Evolutionary conservation across 2,797 vertebrate genomes (phyloP).

Genomic region (Acanthis flammea): DNA sequence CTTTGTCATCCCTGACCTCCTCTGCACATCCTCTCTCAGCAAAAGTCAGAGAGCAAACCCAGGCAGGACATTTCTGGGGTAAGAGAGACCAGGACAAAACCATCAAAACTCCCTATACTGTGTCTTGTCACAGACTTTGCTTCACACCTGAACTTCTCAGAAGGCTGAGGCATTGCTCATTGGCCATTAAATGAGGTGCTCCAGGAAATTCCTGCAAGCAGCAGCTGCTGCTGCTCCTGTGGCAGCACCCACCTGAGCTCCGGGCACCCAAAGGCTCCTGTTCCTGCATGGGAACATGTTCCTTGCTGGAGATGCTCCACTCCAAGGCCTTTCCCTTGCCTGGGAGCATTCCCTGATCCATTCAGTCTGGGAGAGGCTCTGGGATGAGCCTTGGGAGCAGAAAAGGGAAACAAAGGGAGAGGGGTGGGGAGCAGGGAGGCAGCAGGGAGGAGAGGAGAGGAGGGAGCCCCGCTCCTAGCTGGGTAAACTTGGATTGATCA

Average conservation of each 20-base stretch:
- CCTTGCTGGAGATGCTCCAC: neutral
- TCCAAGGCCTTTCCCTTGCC: neutral
- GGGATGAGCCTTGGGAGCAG: neutral
- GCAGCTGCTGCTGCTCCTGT: neutral
- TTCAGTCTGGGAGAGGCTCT: neutral
- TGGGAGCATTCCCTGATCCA: neutral
- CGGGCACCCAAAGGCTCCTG: neutral
- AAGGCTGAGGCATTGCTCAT: neutral
- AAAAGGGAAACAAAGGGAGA: neutral
- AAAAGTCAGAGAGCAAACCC: neutral
- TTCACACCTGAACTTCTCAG: neutral
- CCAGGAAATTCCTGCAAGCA: neutral
- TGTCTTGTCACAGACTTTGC: neutral
- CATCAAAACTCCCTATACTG: rapidly evolving
- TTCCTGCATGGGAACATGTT: neutral
- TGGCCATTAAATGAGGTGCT: neutral
- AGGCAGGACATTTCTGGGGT: neutral
- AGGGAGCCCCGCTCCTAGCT: neutral
- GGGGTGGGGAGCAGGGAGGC: neutral
- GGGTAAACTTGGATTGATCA: neutral
- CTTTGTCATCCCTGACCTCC: rapidly evolving
- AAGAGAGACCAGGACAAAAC: neutral
- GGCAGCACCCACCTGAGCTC: neutral
- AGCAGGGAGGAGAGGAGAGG: neutral
- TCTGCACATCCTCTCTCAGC: neutral